Evolutionary conservation across 2,888 invertebrate genomes (phyloP).

Genomic region (Tenthredo scrophulariae): DNA sequence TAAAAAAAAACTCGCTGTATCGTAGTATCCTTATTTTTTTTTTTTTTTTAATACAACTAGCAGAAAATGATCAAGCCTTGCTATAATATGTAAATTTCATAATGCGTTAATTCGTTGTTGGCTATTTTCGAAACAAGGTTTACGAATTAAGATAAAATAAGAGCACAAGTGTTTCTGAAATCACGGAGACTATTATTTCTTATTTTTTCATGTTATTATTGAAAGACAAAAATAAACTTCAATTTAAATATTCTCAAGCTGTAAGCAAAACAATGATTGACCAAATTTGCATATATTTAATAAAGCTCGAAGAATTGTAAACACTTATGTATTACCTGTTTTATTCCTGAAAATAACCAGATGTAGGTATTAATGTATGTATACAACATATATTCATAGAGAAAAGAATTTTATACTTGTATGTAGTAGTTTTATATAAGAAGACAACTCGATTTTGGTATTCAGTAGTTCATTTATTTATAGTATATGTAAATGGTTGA

Average conservation of each 20-base stretch:
- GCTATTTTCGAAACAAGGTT: not conserved
- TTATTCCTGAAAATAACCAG: not conserved
- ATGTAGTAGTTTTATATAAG: constrained; percentile 23
- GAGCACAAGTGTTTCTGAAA: not conserved
- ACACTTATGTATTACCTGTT: not conserved
- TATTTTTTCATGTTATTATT: constrained; percentile 2
- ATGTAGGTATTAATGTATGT: not conserved
- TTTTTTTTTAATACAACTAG: not conserved
- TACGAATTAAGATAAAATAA: not conserved
- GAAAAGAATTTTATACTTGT: constrained; percentile 8
- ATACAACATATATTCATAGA: constrained; percentile 3
- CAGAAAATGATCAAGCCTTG: not conserved
- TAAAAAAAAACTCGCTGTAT: not conserved
- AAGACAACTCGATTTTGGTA: not conserved
- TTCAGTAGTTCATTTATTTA: not conserved
- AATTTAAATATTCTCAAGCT: constrained; percentile 40
- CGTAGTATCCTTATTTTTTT: not conserved
- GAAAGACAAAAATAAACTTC: not conserved
- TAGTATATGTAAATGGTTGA: not conserved
- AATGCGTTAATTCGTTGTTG: not conserved
- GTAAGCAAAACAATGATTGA: constrained; percentile 10
- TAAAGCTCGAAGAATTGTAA: constrained; percentile 35
- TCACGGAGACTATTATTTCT: not conserved
- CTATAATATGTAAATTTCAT: constrained; percentile 2
- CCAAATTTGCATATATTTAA: constrained; percentile 10